Percentiles rank a stretch among this genome's conserved stretches.
Evolutionary conservation across 2,888 invertebrate genomes (phyloP).

Genomic region (Cremastobaeus sp.): DNA sequence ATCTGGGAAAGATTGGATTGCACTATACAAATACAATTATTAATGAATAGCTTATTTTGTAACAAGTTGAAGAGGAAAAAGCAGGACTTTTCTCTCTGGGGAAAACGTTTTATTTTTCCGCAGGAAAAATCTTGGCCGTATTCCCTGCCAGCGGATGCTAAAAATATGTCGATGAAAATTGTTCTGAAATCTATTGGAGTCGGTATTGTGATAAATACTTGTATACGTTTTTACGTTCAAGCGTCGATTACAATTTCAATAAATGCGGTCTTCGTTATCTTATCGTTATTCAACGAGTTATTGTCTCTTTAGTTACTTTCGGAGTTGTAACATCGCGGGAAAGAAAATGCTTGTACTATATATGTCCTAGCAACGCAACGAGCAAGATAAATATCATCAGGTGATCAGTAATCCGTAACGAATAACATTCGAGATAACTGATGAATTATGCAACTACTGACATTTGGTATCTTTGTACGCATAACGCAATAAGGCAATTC

Average conservation of each 20-base stretch:
- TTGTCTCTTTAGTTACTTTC: constrained; percentile 54
- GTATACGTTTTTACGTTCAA: constrained; percentile 13
- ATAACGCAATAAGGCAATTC: too few species aligned
- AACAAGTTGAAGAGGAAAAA: too few species aligned
- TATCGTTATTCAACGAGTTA: constrained; percentile 49
- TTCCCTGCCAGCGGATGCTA: too few species aligned
- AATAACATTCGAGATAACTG: constrained; percentile 14
- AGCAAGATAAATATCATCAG: constrained; percentile 13
- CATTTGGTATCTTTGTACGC: too few species aligned
- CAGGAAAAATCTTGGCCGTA: too few species aligned
- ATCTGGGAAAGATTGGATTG: too few species aligned
- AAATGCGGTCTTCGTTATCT: constrained; percentile 32
- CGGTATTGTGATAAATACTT: constrained; percentile 32
- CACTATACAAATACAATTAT: too few species aligned
- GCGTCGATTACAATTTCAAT: constrained; percentile 12
- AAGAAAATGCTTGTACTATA: background rate
- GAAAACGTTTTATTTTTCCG: too few species aligned
- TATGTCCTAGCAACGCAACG: background rate
- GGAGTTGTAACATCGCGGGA: constrained; percentile 29
- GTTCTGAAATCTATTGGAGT: constrained; percentile 35
- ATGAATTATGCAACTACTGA: constrained; percentile 11
- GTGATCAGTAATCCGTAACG: too few species aligned
- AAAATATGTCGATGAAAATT: too few species aligned
- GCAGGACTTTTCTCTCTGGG: too few species aligned
- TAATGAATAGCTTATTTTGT: too few species aligned